phyloP scores from a whole-genome alignment of 2,797 vertebrate genomes.

The Remorina albescens region DNA sequence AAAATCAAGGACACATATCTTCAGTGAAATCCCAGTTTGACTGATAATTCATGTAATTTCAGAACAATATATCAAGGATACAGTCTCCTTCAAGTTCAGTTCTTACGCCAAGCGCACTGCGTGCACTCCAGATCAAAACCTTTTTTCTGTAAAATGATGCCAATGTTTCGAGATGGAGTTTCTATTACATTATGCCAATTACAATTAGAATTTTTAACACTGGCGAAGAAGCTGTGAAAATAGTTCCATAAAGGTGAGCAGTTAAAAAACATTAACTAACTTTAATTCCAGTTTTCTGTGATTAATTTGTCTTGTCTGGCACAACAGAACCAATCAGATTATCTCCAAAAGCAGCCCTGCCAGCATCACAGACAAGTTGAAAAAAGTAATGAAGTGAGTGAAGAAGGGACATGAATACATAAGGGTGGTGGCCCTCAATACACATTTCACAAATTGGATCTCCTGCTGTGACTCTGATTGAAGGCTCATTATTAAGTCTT shows the following conservation, averaged over 20 bases:
- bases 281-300: conserved; percentile 44
- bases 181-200: conserved; percentile 26
- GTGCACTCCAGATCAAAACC: conserved; percentile 31
- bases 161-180: not conserved
- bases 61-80: conserved; percentile 61
- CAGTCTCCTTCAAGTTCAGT: conserved; percentile 36
- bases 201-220: conserved; percentile 1
- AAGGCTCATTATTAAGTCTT: conserved; percentile 47
- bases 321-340: conserved; percentile 66
- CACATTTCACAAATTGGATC: conserved; percentile 51
- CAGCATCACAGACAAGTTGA: conserved; percentile 42
- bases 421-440: conserved; percentile 29
- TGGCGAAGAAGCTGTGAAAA: conserved; percentile 12
- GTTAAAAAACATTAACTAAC: conserved; percentile 40
- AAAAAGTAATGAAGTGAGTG: conserved; percentile 61
- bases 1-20: conserved; percentile 57
- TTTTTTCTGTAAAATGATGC: conserved; percentile 19
- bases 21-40: conserved; percentile 47
- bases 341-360: conserved; percentile 39
- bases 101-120: conserved; percentile 34
- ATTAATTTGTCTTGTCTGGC: conserved; percentile 62
- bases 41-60: conserved; percentile 51
- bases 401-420: conserved; percentile 57
- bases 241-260: conserved; percentile 28
- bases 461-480: conserved; percentile 43